phyloP scores from a whole-genome alignment of 2,888 invertebrate genomes.

The Caenorhabditis virilis region DNA sequence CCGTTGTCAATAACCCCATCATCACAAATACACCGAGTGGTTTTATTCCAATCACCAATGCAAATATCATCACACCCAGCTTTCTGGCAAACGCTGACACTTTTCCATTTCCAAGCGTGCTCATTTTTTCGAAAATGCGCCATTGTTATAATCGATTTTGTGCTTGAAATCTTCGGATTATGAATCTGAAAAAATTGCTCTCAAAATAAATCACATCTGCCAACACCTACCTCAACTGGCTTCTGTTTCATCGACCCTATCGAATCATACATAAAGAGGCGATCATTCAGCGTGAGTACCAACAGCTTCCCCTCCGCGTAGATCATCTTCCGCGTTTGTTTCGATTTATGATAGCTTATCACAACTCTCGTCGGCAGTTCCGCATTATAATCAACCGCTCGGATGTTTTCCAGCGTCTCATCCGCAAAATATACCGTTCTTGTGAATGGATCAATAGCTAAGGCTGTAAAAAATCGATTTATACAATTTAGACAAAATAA shows the following conservation, averaged over 20 bases:
- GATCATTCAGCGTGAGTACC: constrained; percentile 4
- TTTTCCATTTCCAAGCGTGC: constrained; percentile 19
- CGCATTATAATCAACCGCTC: constrained; percentile 81
- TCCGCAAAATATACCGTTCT: constrained; percentile 73
- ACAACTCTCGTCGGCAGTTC: constrained; percentile 42
- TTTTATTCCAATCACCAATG: constrained; percentile 8
- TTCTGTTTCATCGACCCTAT: not conserved
- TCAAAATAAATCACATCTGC: too few relatives aligned
- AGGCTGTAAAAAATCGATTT: too few relatives aligned
- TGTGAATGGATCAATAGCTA: constrained; percentile 77
- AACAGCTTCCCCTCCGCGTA: constrained; percentile 25
- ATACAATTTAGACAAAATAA: too few relatives aligned
- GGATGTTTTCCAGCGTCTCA: constrained; percentile 80
- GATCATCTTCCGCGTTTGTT: constrained; percentile 14
- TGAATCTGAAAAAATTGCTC: not conserved
- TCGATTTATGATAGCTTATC: constrained; percentile 11
- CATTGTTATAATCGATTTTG: constrained; percentile 3
- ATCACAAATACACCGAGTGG: constrained; percentile 5
- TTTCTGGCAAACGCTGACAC: constrained; percentile 19
- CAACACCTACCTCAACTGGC: not conserved
- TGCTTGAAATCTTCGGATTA: not conserved
- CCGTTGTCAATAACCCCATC: constrained; percentile 14
- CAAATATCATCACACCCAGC: constrained; percentile 40
- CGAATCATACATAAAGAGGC: constrained; percentile 13
- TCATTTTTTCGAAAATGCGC: constrained; percentile 14